Evolutionary conservation across 2,888 invertebrate genomes (phyloP).

Genomic region (Drosophila borborema): DNA sequence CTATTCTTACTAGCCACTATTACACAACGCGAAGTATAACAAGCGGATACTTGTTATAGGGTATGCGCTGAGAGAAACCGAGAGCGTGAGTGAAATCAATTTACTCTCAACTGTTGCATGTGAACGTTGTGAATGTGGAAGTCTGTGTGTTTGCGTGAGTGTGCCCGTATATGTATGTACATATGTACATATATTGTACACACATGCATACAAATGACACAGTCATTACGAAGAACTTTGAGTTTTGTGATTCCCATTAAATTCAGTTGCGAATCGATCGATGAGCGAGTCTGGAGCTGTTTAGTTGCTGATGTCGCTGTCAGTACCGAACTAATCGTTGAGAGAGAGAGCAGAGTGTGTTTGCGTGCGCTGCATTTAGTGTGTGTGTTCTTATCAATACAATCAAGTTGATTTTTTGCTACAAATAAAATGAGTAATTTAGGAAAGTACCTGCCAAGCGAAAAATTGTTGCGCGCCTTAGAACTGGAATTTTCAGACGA

Average conservation of each 20-base stretch:
- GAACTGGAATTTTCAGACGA: slow-evolving; percentile 24
- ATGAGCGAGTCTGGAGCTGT: not conserved
- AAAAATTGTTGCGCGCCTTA: slow-evolving; percentile 30
- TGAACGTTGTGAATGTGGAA: not conserved
- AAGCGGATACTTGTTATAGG: not conserved
- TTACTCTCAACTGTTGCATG: not conserved
- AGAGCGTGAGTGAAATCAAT: not conserved
- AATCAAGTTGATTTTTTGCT: not conserved
- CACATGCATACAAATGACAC: not conserved
- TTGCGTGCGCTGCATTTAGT: not conserved
- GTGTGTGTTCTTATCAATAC: not conserved
- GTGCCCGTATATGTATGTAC: not conserved
- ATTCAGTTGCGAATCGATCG: slow-evolving; percentile 20
- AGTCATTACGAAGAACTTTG: not conserved
- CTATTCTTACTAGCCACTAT: no score
- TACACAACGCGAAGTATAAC: not conserved
- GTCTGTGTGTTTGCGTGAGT: not conserved
- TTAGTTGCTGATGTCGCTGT: not conserved
- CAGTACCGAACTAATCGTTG: not conserved
- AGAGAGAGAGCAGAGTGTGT: not conserved
- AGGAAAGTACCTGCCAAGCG: slow-evolving; percentile 17
- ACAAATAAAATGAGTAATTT: not conserved
- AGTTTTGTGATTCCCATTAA: slow-evolving; percentile 32
- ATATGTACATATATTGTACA: no score
- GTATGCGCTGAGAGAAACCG: not conserved